Evolutionary conservation across 2,888 invertebrate genomes (phyloP).

Genomic region (Desoria tigrina): DNA sequence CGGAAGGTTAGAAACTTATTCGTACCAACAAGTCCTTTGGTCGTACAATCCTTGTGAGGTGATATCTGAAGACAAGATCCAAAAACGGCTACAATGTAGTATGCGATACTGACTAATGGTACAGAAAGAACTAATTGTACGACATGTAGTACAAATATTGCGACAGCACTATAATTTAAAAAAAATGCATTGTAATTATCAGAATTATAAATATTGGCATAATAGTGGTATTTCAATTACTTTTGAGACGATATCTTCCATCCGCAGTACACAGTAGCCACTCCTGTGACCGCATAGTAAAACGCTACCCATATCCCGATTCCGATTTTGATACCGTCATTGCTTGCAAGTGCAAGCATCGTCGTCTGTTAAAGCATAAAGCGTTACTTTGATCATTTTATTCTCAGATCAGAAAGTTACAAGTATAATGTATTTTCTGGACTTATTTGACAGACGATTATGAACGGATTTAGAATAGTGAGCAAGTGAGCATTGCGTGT

Average conservation of each 20-base stretch:
- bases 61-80: slow-evolving; percentile 48
- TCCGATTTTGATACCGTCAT: slow-evolving; percentile 50
- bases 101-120: slow-evolving; percentile 47
- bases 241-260: slow-evolving; percentile 49
- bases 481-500: too few relatives aligned
- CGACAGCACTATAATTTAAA: slow-evolving; percentile 47
- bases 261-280: slow-evolving; percentile 47
- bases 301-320: slow-evolving; percentile 52
- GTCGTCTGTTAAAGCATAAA: slow-evolving; percentile 45
- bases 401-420: too few relatives aligned
- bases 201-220: too few relatives aligned
- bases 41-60: slow-evolving; percentile 43
- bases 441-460: too few relatives aligned
- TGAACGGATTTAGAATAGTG: too few relatives aligned
- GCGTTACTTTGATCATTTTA: too few relatives aligned
- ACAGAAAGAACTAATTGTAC: slow-evolving; percentile 49
- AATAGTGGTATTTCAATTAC: slow-evolving; percentile 31
- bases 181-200: too few relatives aligned
- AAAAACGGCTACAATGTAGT: slow-evolving; percentile 50
- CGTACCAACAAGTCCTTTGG: slow-evolving; percentile 28
- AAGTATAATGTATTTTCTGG: too few relatives aligned
- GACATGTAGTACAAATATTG: slow-evolving; percentile 49
- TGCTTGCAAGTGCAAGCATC: slow-evolving; percentile 46
- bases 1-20: too few relatives aligned
- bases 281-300: slow-evolving; percentile 44